phyloP scores from a whole-genome alignment of 23 tunicate genomes.

The Trididemnum miniatum region DNA sequence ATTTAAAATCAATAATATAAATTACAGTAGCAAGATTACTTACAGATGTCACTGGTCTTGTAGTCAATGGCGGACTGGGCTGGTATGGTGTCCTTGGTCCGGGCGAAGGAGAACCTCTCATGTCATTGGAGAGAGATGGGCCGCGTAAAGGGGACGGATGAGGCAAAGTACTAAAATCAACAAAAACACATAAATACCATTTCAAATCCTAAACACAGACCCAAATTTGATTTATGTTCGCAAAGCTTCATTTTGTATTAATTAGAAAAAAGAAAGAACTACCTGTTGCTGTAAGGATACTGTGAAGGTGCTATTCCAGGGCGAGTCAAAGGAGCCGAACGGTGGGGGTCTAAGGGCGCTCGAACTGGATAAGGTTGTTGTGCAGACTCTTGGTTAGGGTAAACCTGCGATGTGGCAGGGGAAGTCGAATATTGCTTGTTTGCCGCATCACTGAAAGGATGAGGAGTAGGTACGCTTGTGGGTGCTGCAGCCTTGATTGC shows the following conservation, averaged over 20 bases:
- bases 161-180: conserved; percentile 17
- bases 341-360: conserved; percentile 21
- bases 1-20: neutral
- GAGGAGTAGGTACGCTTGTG: conserved; percentile 15
- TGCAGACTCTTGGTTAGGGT: neutral
- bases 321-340: conserved; percentile 37
- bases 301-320: conserved; percentile 41
- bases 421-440: neutral
- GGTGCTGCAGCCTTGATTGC: conserved; percentile 47
- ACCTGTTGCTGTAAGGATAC: conserved; percentile 62
- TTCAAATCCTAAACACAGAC: too few species aligned
- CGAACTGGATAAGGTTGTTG: conserved; percentile 5
- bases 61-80: neutral
- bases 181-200: too few species aligned
- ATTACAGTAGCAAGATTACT: neutral
- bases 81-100: conserved; percentile 14
- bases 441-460: conserved; percentile 46
- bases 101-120: conserved; percentile 4
- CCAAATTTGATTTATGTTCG: too few species aligned
- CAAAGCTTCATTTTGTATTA: too few species aligned
- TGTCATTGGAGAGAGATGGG: conserved; percentile 10
- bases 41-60: conserved; percentile 5
- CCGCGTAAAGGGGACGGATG: conserved; percentile 22
- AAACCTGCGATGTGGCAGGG: neutral
- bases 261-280: neutral